Conservation (phyloP, 2,888 invertebrate genomes). For the Oeneis ivallda region DNA sequence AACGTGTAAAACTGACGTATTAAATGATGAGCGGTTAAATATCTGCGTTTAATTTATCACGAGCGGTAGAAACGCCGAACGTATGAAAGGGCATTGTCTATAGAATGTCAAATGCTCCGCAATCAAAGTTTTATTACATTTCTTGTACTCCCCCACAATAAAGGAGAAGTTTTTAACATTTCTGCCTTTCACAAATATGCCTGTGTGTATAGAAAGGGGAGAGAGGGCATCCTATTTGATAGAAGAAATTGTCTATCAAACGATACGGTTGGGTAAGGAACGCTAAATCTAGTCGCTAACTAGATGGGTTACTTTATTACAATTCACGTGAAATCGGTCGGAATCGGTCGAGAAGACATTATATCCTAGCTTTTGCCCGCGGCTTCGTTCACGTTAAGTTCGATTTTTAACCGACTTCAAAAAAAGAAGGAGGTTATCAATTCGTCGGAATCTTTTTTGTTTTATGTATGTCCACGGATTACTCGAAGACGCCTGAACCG, state of each 20-base stretch:
- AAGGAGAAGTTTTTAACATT: conserved; percentile 31
- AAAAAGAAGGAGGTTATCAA: too few species aligned
- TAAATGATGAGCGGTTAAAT: background rate
- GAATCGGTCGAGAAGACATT: too few species aligned
- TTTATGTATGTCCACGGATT: too few species aligned
- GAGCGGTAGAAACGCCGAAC: conserved; percentile 19
- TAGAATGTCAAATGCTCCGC: conserved; percentile 40
- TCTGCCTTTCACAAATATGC: conserved; percentile 28
- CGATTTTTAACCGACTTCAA: too few species aligned
- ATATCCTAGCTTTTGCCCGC: too few species aligned
- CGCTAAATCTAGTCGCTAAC: background rate
- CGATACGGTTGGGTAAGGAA: background rate
- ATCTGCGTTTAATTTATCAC: background rate
- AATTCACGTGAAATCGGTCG: too few species aligned
- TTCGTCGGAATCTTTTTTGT: too few species aligned
- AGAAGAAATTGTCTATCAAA: background rate
- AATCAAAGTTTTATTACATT: conserved; percentile 44
- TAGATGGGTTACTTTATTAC: background rate
- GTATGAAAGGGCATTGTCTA: conserved; percentile 28
- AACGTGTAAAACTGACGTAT: background rate
- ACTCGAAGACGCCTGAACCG: too few species aligned
- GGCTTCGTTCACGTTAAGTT: too few species aligned
- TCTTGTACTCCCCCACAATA: conserved; percentile 33
- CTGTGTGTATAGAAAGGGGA: conserved; percentile 17
- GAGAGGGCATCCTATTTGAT: background rate